Base-by-base conservation (phyloP, 2,113 vertebrate species). In the Sorex fumeus region DNA sequence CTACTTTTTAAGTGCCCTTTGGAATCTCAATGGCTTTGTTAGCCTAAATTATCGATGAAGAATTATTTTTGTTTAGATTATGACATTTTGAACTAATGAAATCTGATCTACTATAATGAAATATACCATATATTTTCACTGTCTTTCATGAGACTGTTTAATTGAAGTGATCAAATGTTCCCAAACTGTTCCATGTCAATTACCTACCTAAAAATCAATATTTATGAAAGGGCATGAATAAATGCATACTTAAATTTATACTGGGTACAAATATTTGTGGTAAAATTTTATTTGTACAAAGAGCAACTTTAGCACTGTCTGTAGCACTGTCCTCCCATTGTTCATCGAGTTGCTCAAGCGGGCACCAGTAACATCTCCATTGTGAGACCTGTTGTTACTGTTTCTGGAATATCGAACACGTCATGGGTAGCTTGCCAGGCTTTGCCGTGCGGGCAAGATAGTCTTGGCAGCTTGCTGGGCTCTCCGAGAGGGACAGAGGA, bases 21-120 rank as follows among this genome's bases (percentile, higher is more conserved):
- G 23, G 15, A 86, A 91, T 88, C 32, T 87, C 36, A n/a, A 89
- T 70, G 74, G 53, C 1, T 34, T 12, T 47, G 9, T 30, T 78
- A 82, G 23, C 27, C 77, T 64, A 40, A 19, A 32, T 40, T 85
- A 88, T 62, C 28, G 66, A 64, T 36, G 27, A 90, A 91, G 57
- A 89, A 77, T 79, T 92, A 79, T 84, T 75, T 64, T 40, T 79
- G 25, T 80, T 89, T 80, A 94, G 36, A 69, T 66, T 36, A 75
- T 16, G 47, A 83, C 3, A 79, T 43, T 91, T n/a, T 84, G 27
- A 92, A 83, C 30, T 79, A 87, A n/a, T 85, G 8, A 93, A 93
- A 85, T 72, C 36, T 88, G 28, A 85, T 72, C 36, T 88, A 28
- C 78, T n/a, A 1, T 77, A 32, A 53, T 75, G 8, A n/a, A 28